Conservation (phyloP, 2,797 vertebrate genomes). For the Melanogrammus aeglefinus region DNA sequence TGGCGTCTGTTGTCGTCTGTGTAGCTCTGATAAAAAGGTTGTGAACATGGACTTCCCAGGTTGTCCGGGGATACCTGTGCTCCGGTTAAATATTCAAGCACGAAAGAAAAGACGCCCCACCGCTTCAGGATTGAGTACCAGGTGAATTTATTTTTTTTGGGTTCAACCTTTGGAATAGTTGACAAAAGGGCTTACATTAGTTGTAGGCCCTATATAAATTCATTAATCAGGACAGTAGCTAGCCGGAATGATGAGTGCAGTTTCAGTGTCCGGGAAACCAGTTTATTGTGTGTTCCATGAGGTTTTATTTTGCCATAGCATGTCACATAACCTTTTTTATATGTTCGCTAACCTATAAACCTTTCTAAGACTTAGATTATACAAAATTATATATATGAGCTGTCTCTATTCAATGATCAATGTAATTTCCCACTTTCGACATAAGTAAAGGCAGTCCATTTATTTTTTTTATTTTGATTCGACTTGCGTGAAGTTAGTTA, state of each 20-base stretch:
- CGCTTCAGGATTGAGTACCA: slow-evolving; percentile 74
- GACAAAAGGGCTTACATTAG: too few relatives aligned
- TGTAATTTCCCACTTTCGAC: background rate
- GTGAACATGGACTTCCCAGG: too few relatives aligned
- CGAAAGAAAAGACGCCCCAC: slow-evolving; percentile 55
- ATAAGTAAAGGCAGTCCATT: too few relatives aligned
- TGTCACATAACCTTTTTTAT: background rate
- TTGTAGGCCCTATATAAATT: too few relatives aligned
- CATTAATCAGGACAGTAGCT: too few relatives aligned
- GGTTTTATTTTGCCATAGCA: too few relatives aligned
- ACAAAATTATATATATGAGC: background rate
- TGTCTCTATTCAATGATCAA: background rate
- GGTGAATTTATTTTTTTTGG: slow-evolving; percentile 43
- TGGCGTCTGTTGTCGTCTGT: too few relatives aligned
- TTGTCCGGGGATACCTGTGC: background rate
- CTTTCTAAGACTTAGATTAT: background rate
- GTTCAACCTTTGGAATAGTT: background rate
- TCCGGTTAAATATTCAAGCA: slow-evolving; percentile 53
- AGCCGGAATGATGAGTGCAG: too few relatives aligned
- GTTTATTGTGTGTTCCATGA: background rate
- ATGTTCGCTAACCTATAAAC: background rate
- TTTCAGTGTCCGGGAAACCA: background rate
- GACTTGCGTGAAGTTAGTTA: background rate
- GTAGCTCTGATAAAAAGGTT: too few relatives aligned
- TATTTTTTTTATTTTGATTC: too few relatives aligned